These are phyloP conservation scores for Microtus montanus DNA, from an alignment of 2,113 vertebrate genomes.

Conservation along the genomic window DNA sequence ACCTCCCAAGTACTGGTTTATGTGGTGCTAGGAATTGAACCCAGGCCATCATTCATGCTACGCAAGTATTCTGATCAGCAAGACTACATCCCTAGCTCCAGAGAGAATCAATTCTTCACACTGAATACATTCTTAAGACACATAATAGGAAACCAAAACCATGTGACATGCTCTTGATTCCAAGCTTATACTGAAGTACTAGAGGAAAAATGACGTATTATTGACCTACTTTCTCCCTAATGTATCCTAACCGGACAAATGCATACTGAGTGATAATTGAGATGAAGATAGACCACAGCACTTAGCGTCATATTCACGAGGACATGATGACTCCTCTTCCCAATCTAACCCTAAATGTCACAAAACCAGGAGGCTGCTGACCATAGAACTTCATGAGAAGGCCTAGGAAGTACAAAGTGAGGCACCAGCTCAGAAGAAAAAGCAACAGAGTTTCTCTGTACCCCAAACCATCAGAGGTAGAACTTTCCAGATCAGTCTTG, in stretches of 20 bases:
- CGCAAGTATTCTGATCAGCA: background rate
- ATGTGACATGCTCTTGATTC: slow-evolving; percentile 33
- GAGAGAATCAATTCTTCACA: slow-evolving; percentile 28
- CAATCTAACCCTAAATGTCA: background rate
- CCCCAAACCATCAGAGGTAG: background rate
- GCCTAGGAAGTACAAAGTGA: background rate
- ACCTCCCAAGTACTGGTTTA: background rate
- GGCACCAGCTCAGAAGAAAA: background rate
- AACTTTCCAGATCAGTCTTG: background rate
- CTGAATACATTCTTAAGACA: slow-evolving; percentile 54
- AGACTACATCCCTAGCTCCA: background rate
- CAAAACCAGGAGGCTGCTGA: background rate
- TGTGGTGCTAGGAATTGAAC: background rate
- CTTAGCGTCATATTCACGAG: slow-evolving; percentile 30
- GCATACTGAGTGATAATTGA: slow-evolving; percentile 24
- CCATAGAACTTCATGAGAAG: slow-evolving; percentile 21
- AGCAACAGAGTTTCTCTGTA: background rate
- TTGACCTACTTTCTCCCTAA: slow-evolving; percentile 41
- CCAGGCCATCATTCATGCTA: background rate
- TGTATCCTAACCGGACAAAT: background rate
- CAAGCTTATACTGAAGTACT: slow-evolving; percentile 46
- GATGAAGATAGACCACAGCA: background rate
- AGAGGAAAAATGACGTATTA: background rate
- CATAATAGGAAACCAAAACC: slow-evolving; percentile 43
- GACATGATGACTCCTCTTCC: background rate